Conservation (phyloP, 2,888 invertebrate species). For the Melinaea marsaeus region DNA sequence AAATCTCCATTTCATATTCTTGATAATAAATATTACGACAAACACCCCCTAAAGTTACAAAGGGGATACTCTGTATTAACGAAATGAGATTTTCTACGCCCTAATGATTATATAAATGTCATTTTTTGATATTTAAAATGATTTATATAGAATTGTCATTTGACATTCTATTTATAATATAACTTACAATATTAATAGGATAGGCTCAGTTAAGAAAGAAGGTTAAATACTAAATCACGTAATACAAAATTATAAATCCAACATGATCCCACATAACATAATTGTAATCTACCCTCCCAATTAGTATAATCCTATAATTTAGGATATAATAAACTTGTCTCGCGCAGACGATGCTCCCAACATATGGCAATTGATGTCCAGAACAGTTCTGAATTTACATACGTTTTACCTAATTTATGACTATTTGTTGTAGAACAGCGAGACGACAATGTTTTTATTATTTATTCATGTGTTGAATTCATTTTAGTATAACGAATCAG, state of each 20-base stretch:
- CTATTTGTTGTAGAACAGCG: background rate
- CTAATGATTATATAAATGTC: slow-evolving; percentile 32
- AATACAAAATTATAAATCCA: background rate
- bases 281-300: slow-evolving; percentile 5
- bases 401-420: slow-evolving; percentile 10
- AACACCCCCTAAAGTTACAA: background rate
- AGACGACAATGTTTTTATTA: background rate
- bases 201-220: no score
- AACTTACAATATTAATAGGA: background rate
- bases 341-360: slow-evolving; percentile 15
- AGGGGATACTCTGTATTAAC: background rate
- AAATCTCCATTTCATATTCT: no score
- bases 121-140: slow-evolving; percentile 24
- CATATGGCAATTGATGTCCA: slow-evolving; percentile 26
- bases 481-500: no score
- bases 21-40: background rate
- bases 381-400: slow-evolving; percentile 23
- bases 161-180: slow-evolving; percentile 10
- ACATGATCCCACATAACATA: background rate
- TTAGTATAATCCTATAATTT: slow-evolving; percentile 4
- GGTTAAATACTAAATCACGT: background rate
- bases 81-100: slow-evolving; percentile 25
- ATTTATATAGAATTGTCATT: slow-evolving; percentile 22
- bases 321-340: slow-evolving; percentile 12
- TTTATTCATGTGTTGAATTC: background rate